Base-by-base conservation (phyloP, 2,797 vertebrate genomes). In the Sebastes goodei region DNA sequence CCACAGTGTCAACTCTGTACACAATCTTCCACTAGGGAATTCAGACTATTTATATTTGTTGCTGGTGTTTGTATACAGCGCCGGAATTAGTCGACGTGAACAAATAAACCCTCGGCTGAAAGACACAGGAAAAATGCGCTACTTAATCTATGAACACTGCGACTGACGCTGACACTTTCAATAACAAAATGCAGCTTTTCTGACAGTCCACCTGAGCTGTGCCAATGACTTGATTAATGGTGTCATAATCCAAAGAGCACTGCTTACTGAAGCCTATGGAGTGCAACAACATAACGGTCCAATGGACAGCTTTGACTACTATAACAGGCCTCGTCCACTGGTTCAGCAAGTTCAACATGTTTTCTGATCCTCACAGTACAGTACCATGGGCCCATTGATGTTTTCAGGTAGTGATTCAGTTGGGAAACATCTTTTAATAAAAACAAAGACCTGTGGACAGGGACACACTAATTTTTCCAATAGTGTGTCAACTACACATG, bases 401-500 rank as follows among this genome's bases (percentile, higher is more conserved):
- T 88, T 83, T 85, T 90, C 80, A 86, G 83, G 81, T 88, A 72
- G 76, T 76, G 69, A 83, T 70, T 85, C 65, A 74, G 59, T 65
- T 81, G 46, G 63, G 65, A 91, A 84, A 72, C 59, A 77, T 71
- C 56, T 84, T 87, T 78, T 67, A 30, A 84, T 81, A 83, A 70
- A 71, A 80, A 76, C 64, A 87, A 80, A 84, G 52, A 86, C 59
- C 71, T 85, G 78, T 62, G 68, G 82, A 94, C 80, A 88, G 74
- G 80, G 71, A 87, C 78, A 75, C 66, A 76, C 66, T 86, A 83
- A 68, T 89, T 86, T 86, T 81, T 93, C 83, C 91, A 92, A 88
- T 77, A 69, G 70, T 78, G 76, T 85, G 77, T 92, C 71, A 87
- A 83, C 63, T 70, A 82, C 86, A 87, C 80, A 84, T 84, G 76